phyloP scores from a whole-genome alignment of 2,113 vertebrate species.

The Sprattus sprattus region DNA sequence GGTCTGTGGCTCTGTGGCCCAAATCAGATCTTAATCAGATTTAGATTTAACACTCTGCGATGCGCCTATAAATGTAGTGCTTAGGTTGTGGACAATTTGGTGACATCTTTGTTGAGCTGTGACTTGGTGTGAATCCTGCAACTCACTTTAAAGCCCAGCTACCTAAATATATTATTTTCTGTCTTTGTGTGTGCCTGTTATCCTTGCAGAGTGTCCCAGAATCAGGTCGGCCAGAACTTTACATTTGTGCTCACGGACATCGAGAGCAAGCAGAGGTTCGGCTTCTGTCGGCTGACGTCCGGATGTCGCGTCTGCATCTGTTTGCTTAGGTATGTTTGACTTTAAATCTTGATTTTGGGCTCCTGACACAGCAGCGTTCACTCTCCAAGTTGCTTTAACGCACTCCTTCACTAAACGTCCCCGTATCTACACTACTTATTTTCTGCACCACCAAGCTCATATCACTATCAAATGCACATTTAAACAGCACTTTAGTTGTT shows the following conservation, averaged over 20 bases:
- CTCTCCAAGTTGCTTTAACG: background rate
- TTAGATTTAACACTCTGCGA: background rate
- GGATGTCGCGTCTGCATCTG: slow-evolving; percentile 91
- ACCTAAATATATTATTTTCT: slow-evolving; percentile 2
- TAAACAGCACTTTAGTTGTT: too few species aligned
- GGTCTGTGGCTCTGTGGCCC: background rate
- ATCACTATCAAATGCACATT: too few species aligned
- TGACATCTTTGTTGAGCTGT: background rate
- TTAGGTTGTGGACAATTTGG: background rate
- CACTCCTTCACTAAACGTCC: background rate
- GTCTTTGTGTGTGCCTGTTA: slow-evolving; percentile 1
- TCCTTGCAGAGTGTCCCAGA: slow-evolving; percentile 81
- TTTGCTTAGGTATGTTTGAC: slow-evolving; percentile 78
- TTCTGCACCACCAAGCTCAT: background rate
- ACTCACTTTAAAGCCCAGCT: background rate
- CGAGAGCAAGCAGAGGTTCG: slow-evolving; percentile 94
- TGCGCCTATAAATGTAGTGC: background rate
- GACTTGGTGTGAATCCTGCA: background rate
- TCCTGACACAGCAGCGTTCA: background rate
- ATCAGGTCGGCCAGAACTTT: slow-evolving; percentile 96
- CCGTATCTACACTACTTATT: background rate
- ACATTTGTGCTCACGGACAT: slow-evolving; percentile 98
- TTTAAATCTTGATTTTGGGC: background rate
- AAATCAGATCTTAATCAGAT: background rate
- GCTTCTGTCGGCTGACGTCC: slow-evolving; percentile 92